Evolutionary conservation across 35 echinoderm and acorn worm species (phyloP).

Genomic region (Apostichopus californicus): DNA sequence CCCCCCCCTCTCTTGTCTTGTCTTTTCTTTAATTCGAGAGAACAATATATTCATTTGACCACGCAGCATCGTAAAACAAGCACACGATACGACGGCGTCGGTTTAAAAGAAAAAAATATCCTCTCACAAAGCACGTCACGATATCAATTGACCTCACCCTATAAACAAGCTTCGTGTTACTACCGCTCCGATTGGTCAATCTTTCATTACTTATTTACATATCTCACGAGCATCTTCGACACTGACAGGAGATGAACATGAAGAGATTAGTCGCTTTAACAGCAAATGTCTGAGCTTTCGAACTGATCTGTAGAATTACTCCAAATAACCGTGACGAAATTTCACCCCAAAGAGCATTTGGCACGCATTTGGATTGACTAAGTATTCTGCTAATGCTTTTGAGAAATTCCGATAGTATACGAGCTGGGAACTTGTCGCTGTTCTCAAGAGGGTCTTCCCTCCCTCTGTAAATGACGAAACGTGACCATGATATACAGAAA

Average conservation of each 20-base stretch:
- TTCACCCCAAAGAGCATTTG: background rate
- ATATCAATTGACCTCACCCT: background rate
- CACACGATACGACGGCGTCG: background rate
- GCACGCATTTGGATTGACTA: no score
- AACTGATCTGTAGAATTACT: background rate
- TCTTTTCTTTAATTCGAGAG: background rate
- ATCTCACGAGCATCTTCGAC: background rate
- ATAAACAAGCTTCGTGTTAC: background rate
- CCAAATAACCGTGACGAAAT: background rate
- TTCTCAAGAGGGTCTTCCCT: no score
- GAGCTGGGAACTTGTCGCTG: no score
- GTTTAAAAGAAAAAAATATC: background rate
- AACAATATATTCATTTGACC: background rate
- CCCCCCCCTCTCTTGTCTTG: background rate
- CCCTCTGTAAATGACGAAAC: no score
- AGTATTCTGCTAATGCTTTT: no score
- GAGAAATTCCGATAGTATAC: no score
- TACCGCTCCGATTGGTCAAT: conserved; percentile 4
- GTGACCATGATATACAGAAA: no score
- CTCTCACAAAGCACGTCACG: background rate
- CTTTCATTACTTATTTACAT: background rate
- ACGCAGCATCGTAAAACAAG: background rate
- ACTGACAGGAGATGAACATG: background rate
- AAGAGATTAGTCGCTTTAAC: background rate
- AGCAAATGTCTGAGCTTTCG: conserved; percentile 4